These are phyloP conservation scores for Cyanocitta stelleri DNA, from an alignment of 2,113 vertebrate species.

Conservation along the genomic window DNA sequence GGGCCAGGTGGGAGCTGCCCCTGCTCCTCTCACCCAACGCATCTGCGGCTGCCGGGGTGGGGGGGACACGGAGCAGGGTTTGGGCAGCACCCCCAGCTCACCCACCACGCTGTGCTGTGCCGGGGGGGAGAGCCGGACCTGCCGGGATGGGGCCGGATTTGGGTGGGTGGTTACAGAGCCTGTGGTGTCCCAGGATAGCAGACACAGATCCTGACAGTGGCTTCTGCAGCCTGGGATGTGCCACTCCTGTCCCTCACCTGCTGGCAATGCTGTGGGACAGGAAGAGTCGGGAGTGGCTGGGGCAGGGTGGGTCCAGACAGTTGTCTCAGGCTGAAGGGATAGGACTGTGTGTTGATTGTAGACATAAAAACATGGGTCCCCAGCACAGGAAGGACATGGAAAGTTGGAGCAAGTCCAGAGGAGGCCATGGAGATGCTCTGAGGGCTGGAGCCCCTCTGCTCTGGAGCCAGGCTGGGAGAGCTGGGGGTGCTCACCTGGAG, in stretches of 20 bases:
- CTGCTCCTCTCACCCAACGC: rapidly evolving
- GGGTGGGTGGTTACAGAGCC: not conserved
- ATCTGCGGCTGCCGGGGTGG: rapidly evolving
- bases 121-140: not conserved
- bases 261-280: not conserved
- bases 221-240: not conserved
- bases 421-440: rapidly evolving
- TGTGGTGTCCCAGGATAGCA: not conserved
- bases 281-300: not conserved
- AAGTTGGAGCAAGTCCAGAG: not conserved
- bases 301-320: not conserved
- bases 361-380: not conserved
- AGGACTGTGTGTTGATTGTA: not conserved
- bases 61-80: not conserved
- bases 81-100: not conserved
- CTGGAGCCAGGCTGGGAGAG: not conserved
- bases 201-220: not conserved
- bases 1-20: not conserved
- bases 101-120: not conserved
- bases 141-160: not conserved
- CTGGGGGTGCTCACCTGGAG: not conserved
- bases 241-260: not conserved
- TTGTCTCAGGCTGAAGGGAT: not conserved
- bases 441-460: not conserved
- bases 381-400: not conserved